phyloP scores from a whole-genome alignment of 2,888 invertebrate species.

The Julus scandinavius region DNA sequence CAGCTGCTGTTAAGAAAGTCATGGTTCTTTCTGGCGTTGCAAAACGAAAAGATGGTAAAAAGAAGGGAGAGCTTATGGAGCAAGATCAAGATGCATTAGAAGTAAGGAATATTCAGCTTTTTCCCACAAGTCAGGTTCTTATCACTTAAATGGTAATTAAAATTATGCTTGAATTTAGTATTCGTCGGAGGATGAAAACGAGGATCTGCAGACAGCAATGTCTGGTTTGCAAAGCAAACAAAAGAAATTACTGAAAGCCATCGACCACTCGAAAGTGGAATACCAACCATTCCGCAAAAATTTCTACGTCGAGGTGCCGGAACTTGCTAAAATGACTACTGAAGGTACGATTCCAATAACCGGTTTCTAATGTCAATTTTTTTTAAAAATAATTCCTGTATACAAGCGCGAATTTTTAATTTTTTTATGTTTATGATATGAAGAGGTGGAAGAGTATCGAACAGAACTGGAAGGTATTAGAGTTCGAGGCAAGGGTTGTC shows the following conservation, averaged over 20 bases:
- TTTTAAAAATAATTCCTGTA: not conserved
- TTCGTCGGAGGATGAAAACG: slow-evolving; percentile 96
- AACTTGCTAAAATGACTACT: slow-evolving; percentile 89
- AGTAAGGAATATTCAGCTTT: slow-evolving; percentile 62
- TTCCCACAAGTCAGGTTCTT: slow-evolving; percentile 16
- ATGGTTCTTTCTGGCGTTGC: slow-evolving; percentile 83
- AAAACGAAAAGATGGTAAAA: slow-evolving; percentile 76
- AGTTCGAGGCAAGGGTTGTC: slow-evolving; percentile 96
- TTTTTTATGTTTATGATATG: not conserved
- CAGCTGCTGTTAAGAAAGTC: slow-evolving; percentile 66
- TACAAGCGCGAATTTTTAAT: not conserved
- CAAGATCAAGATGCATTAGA: slow-evolving; percentile 97
- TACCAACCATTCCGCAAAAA: slow-evolving; percentile 92
- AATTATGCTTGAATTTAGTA: slow-evolving; percentile 71
- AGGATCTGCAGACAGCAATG: slow-evolving; percentile 87
- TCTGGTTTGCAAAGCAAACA: slow-evolving; percentile 91
- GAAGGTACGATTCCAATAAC: slow-evolving; percentile 71
- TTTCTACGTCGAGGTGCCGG: slow-evolving; percentile 98
- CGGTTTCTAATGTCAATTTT: not conserved
- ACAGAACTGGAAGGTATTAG: slow-evolving; percentile 91
- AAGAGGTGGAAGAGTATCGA: slow-evolving; percentile 68
- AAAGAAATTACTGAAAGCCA: slow-evolving; percentile 90
- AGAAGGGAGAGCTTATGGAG: slow-evolving; percentile 98
- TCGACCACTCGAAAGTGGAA: slow-evolving; percentile 87
- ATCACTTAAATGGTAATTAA: not conserved